These are phyloP conservation scores for Phocoena sinus DNA, from an alignment of 2,113 vertebrate genomes.

Conservation along the genomic window DNA sequence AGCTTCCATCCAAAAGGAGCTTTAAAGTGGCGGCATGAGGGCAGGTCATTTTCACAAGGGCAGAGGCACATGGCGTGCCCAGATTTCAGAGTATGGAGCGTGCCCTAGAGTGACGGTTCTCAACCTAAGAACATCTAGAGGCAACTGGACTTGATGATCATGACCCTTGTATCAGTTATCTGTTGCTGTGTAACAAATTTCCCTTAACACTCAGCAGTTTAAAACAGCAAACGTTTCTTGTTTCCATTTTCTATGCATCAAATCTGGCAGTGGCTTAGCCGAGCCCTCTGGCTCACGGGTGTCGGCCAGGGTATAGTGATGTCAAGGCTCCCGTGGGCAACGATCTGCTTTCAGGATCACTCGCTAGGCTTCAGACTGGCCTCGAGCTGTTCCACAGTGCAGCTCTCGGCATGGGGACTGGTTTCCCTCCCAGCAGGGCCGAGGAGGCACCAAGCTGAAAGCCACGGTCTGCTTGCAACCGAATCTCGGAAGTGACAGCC, in stretches of 20 bases:
- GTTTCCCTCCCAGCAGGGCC: background rate
- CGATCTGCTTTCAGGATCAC: background rate
- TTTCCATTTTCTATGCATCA: accelerated
- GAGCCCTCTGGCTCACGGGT: background rate
- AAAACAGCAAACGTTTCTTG: background rate
- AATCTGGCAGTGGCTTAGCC: background rate
- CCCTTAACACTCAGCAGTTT: background rate
- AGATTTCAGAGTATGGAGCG: background rate
- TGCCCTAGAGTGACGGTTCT: background rate
- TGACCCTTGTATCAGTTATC: background rate
- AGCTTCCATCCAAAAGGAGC: background rate
- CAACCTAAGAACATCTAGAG: background rate
- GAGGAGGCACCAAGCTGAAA: background rate
- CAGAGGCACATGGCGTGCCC: accelerated
- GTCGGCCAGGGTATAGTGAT: accelerated
- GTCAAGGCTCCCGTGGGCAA: accelerated
- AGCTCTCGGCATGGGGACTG: accelerated
- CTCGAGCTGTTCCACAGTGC: accelerated
- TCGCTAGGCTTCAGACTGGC: accelerated
- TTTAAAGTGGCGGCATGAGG: background rate
- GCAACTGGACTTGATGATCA: background rate
- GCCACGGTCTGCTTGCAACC: background rate
- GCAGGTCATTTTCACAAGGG: background rate
- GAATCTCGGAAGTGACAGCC: accelerated
- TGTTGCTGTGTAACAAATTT: background rate